Conservation (phyloP, 2,888 invertebrate species). For the Meiosimyza decipiens region DNA sequence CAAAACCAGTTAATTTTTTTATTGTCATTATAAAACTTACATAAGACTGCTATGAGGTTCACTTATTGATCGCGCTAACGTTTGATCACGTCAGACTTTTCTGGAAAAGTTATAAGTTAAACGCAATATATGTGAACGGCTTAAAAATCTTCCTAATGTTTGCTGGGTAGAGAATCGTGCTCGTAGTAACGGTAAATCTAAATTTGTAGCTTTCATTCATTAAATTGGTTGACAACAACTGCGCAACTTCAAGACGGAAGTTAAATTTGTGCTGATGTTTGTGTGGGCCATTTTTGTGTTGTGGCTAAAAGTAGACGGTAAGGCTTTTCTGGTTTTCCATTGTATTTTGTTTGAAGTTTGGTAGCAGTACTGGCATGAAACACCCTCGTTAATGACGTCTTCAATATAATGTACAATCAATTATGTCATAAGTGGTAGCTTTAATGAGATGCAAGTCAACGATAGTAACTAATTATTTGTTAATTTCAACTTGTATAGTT, state of each 20-base stretch:
- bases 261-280: background rate
- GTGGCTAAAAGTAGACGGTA: background rate
- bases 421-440: conserved; percentile 8
- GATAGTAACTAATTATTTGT: background rate
- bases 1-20: no score
- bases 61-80: no score
- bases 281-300: conserved; percentile 1
- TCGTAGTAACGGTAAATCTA: background rate
- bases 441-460: background rate
- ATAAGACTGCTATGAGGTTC: no score
- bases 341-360: no score
- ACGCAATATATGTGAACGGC: no score
- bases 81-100: no score
- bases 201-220: conserved; percentile 23
- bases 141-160: no score
- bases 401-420: conserved; percentile 18
- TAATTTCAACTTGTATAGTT: background rate
- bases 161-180: no score
- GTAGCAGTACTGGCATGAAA: no score
- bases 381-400: conserved; percentile 26
- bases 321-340: no score
- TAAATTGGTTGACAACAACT: background rate
- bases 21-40: no score
- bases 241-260: conserved; percentile 1
- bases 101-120: no score